Conservation (phyloP, 2,113 vertebrate genomes). For the Euleptes europaea region DNA sequence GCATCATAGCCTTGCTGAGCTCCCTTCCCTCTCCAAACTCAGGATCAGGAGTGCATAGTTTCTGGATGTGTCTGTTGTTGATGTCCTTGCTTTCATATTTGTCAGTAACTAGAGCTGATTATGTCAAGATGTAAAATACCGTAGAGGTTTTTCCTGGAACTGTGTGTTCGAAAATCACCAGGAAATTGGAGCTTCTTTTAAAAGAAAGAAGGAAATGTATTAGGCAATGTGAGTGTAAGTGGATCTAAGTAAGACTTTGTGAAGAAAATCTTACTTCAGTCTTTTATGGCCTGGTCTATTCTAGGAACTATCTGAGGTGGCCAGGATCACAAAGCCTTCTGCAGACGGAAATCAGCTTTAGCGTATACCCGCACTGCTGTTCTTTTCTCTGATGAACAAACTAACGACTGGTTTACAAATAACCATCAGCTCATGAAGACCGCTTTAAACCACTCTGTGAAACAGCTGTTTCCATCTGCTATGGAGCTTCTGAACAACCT, state of each 20-base stretch:
- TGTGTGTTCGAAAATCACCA: background rate
- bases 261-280: background rate
- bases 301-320: background rate
- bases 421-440: background rate
- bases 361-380: background rate
- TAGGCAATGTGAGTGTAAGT: background rate
- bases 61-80: background rate
- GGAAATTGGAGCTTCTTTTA: background rate
- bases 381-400: background rate
- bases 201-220: background rate
- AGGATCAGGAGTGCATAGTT: background rate
- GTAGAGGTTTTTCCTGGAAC: slow-evolving; percentile 7
- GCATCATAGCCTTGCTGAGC: too few relatives aligned
- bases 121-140: background rate
- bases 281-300: background rate
- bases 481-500: background rate
- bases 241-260: background rate
- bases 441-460: background rate
- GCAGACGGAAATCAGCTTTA: background rate
- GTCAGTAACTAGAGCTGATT: background rate
- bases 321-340: background rate
- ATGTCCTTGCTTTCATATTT: background rate
- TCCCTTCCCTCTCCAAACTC: too few relatives aligned
- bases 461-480: background rate
- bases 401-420: background rate